Evolutionary conservation across 2,888 invertebrate genomes (phyloP).

Genomic region (Palloptera scutellata): DNA sequence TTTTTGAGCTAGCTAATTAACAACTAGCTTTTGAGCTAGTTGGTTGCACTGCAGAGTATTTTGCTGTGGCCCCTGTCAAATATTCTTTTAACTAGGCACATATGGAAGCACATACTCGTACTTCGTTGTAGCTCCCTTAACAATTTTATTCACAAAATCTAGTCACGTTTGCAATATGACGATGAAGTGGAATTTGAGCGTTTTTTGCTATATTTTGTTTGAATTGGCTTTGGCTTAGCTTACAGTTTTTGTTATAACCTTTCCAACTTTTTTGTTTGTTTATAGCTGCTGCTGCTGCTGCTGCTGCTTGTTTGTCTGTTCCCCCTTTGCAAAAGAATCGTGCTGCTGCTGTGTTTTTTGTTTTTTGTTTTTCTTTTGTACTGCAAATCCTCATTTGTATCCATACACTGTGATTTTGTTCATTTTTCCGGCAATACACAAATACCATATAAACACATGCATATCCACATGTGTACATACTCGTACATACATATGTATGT

Average conservation of each 20-base stretch:
- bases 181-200: slow-evolving; percentile 13
- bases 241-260: not conserved
- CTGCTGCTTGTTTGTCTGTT: not conserved
- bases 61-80: too few species aligned
- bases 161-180: slow-evolving; percentile 15
- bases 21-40: too few species aligned
- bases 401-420: not conserved
- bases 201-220: not conserved
- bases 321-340: not conserved
- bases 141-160: slow-evolving; percentile 5
- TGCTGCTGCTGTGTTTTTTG: not conserved
- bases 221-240: not conserved
- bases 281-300: not conserved
- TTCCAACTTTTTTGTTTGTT: not conserved
- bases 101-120: too few species aligned
- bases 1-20: too few species aligned
- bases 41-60: too few species aligned
- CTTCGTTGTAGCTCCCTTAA: too few species aligned
- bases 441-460: not conserved
- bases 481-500: not conserved
- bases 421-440: not conserved
- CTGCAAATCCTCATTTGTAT: not conserved
- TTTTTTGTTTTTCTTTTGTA: not conserved
- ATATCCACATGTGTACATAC: not conserved
- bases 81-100: too few species aligned